These are phyloP conservation scores for Microplitis manilae DNA, from an alignment of 2,888 invertebrate species.

Conservation along the genomic window DNA sequence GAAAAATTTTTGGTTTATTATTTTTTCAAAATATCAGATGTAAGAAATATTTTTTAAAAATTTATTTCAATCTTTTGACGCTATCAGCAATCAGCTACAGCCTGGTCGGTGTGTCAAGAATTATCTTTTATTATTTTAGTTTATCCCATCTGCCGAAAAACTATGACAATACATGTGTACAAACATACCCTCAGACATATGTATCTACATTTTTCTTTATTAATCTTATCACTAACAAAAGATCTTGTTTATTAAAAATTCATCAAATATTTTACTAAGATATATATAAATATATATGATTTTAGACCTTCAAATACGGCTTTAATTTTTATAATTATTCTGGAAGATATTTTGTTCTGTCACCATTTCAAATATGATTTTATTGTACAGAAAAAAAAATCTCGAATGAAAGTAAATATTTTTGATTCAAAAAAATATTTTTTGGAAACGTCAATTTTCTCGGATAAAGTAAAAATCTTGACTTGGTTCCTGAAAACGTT, in stretches of 20 bases:
- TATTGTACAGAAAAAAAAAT: too few relatives aligned
- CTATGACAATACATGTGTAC: neutral
- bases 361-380: too few relatives aligned
- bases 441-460: too few relatives aligned
- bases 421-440: too few relatives aligned
- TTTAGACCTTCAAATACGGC: too few relatives aligned
- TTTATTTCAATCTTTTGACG: neutral
- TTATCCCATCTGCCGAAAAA: neutral
- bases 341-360: too few relatives aligned
- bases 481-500: too few relatives aligned
- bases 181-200: neutral
- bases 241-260: neutral
- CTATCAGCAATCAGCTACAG: neutral
- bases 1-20: too few relatives aligned
- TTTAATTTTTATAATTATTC: too few relatives aligned
- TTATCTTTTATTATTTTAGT: constrained; percentile 32
- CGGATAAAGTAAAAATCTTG: too few relatives aligned
- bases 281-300: neutral
- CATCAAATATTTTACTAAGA: neutral
- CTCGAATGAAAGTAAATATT: too few relatives aligned
- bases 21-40: too few relatives aligned
- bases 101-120: neutral
- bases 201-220: neutral
- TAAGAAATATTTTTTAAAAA: neutral
- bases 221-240: neutral